Evolutionary conservation across 2,113 vertebrate species (phyloP).

Genomic region (Sorex araneus): DNA sequence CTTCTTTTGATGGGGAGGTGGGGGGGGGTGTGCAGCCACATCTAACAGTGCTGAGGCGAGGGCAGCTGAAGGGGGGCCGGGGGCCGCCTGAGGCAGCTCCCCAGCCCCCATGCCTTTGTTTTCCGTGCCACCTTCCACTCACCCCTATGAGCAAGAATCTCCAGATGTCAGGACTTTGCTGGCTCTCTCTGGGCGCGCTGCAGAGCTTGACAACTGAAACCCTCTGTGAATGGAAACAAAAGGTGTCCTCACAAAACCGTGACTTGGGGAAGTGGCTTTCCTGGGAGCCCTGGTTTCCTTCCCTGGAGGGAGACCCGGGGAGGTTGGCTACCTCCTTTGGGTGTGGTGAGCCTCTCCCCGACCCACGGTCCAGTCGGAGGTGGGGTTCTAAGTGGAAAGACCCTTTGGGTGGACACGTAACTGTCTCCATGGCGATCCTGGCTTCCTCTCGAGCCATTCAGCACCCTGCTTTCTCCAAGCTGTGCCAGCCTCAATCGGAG

Average conservation of each 20-base stretch:
- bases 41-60: too few species aligned
- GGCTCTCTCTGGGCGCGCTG: slow-evolving; percentile 31
- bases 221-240: slow-evolving; percentile 62
- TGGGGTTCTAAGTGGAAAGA: slow-evolving; percentile 37
- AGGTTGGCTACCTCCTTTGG: not conserved
- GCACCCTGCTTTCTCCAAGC: not conserved
- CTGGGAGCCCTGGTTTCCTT: slow-evolving; percentile 48
- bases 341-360: not conserved
- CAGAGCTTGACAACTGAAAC: slow-evolving; percentile 41
- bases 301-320: not conserved
- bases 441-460: slow-evolving; percentile 38
- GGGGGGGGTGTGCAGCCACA: too few species aligned
- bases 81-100: too few species aligned
- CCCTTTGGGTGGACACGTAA: not conserved
- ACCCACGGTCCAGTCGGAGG: not conserved
- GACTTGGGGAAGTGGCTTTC: slow-evolving; percentile 64
- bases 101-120: not conserved
- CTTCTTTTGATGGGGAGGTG: too few species aligned
- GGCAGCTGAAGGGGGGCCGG: too few species aligned
- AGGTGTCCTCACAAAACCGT: not conserved
- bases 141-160: slow-evolving; percentile 1
- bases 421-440: slow-evolving; percentile 44
- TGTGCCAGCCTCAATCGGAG: slow-evolving; percentile 76
- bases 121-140: not conserved
- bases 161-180: not conserved